These are phyloP conservation scores for Cabera pusaria DNA, from an alignment of 2,888 invertebrate genomes.

Conservation along the genomic window DNA sequence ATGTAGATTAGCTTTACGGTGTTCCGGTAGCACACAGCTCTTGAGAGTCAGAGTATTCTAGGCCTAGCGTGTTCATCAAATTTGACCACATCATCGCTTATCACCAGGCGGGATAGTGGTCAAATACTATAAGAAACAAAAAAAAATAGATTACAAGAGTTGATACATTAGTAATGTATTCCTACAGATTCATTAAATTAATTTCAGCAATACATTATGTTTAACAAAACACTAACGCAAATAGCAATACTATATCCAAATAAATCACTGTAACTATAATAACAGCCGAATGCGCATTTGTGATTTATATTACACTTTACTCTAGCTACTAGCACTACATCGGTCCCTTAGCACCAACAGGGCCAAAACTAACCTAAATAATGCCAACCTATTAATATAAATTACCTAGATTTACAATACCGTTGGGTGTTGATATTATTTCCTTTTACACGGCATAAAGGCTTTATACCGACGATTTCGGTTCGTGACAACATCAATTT, in stretches of 20 bases:
- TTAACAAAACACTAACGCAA: slow-evolving; percentile 12
- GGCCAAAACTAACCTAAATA: slow-evolving; percentile 72
- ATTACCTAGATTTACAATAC: slow-evolving; percentile 77
- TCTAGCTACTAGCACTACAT: slow-evolving; percentile 59
- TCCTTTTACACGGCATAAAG: slow-evolving; percentile 63
- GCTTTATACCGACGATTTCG: slow-evolving; percentile 53
- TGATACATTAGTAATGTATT: too few relatives aligned
- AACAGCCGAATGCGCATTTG: slow-evolving; percentile 33
- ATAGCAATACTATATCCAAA: slow-evolving; percentile 18
- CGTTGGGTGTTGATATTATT: slow-evolving; percentile 59
- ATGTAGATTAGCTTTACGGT: too few relatives aligned
- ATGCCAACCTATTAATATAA: slow-evolving; percentile 75
- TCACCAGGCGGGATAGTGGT: too few relatives aligned
- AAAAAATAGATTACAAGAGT: too few relatives aligned
- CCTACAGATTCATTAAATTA: too few relatives aligned
- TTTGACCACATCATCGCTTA: too few relatives aligned
- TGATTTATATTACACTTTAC: slow-evolving; percentile 62
- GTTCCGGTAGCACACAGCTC: too few relatives aligned
- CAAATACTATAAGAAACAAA: too few relatives aligned
- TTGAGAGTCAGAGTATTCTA: too few relatives aligned
- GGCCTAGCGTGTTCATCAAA: too few relatives aligned
- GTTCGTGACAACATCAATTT: slow-evolving; percentile 57
- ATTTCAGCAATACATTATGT: slow-evolving; percentile 5
- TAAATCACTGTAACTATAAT: slow-evolving; percentile 9
- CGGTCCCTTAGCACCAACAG: slow-evolving; percentile 66